A percentile compares a stretch with the other conserved stretches of the same genome.
phyloP scores from a whole-genome alignment of 1,140 invertebrate species.

The Pseudomyrmex flavicornis region DNA sequence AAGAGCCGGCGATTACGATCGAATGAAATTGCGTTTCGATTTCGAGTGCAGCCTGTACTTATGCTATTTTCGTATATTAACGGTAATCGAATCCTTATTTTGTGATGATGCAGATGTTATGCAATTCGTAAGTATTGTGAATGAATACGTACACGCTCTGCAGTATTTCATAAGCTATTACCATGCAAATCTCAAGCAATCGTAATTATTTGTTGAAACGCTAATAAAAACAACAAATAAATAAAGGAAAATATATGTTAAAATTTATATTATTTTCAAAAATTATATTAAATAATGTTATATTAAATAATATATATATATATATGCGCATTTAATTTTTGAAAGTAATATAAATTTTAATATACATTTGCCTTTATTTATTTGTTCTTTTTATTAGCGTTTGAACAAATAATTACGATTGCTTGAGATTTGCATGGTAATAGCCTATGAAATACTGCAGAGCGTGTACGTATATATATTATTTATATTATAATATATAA shows the following conservation, averaged over 20 bases:
- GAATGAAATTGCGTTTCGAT: slow-evolving; percentile 64
- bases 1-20: slow-evolving; percentile 37
- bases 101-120: slow-evolving; percentile 42
- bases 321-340: no score
- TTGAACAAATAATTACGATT: no score
- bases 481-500: no score
- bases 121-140: slow-evolving; percentile 12
- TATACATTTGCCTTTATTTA: no score
- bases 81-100: slow-evolving; percentile 44
- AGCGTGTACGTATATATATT: no score
- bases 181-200: slow-evolving; percentile 20
- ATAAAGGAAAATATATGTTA: neutral
- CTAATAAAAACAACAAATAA: slow-evolving; percentile 6
- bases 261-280: no score
- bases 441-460: no score
- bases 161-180: slow-evolving; percentile 10
- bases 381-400: no score
- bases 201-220: slow-evolving; percentile 31
- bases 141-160: slow-evolving; percentile 7
- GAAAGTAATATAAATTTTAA: no score
- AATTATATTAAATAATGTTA: no score
- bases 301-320: no score
- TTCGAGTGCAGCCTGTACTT: slow-evolving; percentile 48
- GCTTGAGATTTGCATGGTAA: no score
- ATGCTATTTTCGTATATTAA: slow-evolving; percentile 67